Percentiles rank a stretch among this genome's conserved stretches.
These are phyloP conservation scores for Corythoichthys haematopterus DNA, from an alignment of 2,113 vertebrate species.

Conservation along the genomic window DNA sequence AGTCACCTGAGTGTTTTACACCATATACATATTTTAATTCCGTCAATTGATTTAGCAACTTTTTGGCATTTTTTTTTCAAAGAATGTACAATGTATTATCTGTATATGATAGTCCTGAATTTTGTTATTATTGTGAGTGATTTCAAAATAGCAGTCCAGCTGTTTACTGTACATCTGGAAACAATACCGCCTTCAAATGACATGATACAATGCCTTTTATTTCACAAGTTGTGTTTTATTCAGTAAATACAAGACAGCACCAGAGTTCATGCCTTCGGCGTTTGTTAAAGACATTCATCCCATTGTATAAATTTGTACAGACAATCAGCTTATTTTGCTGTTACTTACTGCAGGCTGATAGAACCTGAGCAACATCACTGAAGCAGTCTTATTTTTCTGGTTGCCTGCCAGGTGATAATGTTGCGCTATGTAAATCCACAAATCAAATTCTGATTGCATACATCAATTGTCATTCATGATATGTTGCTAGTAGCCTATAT, in stretches of 20 bases:
- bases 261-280: conserved; percentile 16
- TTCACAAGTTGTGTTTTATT: conserved; percentile 53
- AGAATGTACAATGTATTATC: too few species aligned
- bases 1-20: too few species aligned
- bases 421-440: neutral
- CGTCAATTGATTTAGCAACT: too few species aligned
- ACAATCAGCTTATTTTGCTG: conserved; percentile 43
- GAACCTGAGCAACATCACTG: conserved; percentile 38
- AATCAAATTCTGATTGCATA: conserved; percentile 5
- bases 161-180: neutral
- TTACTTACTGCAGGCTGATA: conserved; percentile 27
- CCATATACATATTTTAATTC: too few species aligned
- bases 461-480: neutral
- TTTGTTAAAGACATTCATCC: conserved; percentile 29
- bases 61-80: too few species aligned
- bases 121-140: neutral
- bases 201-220: conserved; percentile 1
- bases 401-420: neutral
- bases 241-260: conserved; percentile 34
- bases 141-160: neutral
- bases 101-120: too few species aligned
- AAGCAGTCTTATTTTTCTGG: neutral
- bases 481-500: neutral
- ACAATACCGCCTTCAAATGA: neutral
- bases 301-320: conserved; percentile 13